Conservation (phyloP, 2,797 vertebrate species). For the Enteromius treurensis region DNA sequence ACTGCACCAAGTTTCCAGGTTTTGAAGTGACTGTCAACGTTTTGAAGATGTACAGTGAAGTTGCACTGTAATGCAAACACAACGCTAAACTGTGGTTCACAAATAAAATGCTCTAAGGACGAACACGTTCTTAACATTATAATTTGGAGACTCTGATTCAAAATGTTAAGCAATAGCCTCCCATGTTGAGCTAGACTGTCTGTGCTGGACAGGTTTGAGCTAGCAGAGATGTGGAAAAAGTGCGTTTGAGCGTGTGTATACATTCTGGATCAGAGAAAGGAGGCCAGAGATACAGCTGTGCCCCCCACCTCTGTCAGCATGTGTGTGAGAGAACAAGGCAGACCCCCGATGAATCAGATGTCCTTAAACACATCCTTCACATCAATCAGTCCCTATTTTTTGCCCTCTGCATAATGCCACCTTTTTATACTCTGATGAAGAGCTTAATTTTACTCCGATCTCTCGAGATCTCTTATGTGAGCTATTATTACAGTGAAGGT, state of each 20-base stretch:
- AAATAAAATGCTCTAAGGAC: not conserved
- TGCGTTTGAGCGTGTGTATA: slow-evolving; percentile 21
- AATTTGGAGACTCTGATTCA: slow-evolving; percentile 43
- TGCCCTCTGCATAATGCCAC: slow-evolving; percentile 46
- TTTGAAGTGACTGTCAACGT: not conserved
- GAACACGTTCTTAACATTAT: slow-evolving; percentile 47
- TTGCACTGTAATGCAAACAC: not conserved
- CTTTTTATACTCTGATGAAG: slow-evolving; percentile 31
- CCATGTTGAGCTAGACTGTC: slow-evolving; percentile 31
- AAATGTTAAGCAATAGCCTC: slow-evolving; percentile 55
- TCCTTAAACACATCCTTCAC: slow-evolving; percentile 52
- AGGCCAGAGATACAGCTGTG: slow-evolving; percentile 58
- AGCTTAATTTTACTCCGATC: slow-evolving; percentile 58
- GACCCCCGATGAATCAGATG: slow-evolving; percentile 53
- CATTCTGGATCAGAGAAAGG: slow-evolving; percentile 31
- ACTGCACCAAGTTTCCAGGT: not conserved
- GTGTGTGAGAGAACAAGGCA: slow-evolving; percentile 45
- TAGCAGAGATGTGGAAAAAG: slow-evolving; percentile 48
- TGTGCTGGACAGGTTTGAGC: slow-evolving; percentile 43
- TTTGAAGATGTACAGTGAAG: not conserved
- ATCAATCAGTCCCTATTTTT: slow-evolving; percentile 49
- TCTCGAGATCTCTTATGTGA: slow-evolving; percentile 56
- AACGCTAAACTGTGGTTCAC: not conserved
- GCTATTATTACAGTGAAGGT: slow-evolving; percentile 61
- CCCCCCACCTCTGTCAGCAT: slow-evolving; percentile 51